These are phyloP conservation scores for Sinocyclocheilus rhinocerous DNA, from an alignment of 2,113 vertebrate species.

Conservation along the genomic window DNA sequence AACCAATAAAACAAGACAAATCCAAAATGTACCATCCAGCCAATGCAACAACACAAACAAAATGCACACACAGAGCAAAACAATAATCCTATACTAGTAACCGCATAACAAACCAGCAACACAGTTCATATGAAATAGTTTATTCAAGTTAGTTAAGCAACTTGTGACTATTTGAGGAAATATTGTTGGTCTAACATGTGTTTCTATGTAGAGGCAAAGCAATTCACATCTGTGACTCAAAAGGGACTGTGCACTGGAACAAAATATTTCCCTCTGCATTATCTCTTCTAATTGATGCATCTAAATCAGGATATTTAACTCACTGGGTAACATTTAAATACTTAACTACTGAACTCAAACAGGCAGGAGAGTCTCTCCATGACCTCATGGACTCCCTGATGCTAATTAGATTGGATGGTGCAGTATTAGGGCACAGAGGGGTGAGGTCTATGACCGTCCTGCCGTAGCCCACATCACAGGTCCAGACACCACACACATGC, in stretches of 20 bases:
- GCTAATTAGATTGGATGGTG: slow-evolving; percentile 4
- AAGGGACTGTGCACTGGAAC: not conserved
- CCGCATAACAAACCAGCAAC: not conserved
- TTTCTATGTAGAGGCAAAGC: not conserved
- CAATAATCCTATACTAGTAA: not conserved
- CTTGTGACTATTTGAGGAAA: not conserved
- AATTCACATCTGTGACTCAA: not conserved
- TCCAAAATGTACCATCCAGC: not conserved
- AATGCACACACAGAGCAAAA: not conserved
- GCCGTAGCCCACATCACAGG: slow-evolving; percentile 59
- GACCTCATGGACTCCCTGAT: slow-evolving; percentile 6
- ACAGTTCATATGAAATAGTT: not conserved
- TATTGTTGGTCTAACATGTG: not conserved
- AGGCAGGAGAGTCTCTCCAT: not conserved
- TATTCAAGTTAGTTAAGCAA: not conserved
- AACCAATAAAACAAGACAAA: not conserved
- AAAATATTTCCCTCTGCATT: not conserved
- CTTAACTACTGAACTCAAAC: not conserved
- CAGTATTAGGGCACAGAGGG: not conserved
- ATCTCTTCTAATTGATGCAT: not conserved
- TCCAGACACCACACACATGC: slow-evolving; percentile 31
- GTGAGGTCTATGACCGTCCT: slow-evolving; percentile 50
- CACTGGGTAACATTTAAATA: not conserved
- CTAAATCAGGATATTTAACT: not conserved
- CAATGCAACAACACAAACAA: not conserved